Evolutionary conservation across 2,888 invertebrate genomes (phyloP).

Genomic region (Koerneria pararmatus): DNA sequence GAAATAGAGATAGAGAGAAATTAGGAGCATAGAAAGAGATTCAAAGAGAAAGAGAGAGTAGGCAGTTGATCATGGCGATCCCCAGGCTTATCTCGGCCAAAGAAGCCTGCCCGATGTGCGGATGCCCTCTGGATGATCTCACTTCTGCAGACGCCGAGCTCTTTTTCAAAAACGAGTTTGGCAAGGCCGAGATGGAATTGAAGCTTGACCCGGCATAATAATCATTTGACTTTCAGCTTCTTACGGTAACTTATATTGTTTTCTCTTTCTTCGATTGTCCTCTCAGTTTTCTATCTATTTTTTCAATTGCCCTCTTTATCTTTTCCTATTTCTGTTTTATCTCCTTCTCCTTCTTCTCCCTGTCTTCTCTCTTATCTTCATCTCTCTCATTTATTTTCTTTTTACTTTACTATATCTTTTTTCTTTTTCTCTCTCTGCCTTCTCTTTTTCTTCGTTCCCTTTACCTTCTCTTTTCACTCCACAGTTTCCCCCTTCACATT

Average conservation of each 20-base stretch:
- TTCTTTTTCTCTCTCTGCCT: conserved; percentile 11
- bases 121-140: not conserved
- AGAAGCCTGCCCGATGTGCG: conserved; percentile 11
- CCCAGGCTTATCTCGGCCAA: not conserved
- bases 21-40: not conserved
- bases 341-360: conserved; percentile 23
- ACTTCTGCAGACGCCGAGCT: not conserved
- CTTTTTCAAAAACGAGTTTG: not conserved
- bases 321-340: conserved; percentile 15
- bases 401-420: not conserved
- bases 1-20: too few species aligned
- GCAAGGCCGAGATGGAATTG: too few species aligned
- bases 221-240: not conserved
- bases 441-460: conserved; percentile 7
- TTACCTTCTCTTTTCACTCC: conserved; percentile 2
- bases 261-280: not conserved
- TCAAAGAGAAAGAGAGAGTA: not conserved
- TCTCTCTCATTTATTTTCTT: conserved; percentile 14
- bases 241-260: conserved; percentile 16
- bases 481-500: conserved; percentile 10
- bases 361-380: conserved; percentile 8
- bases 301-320: conserved; percentile 4
- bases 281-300: conserved; percentile 11
- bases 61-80: not conserved
- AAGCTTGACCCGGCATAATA: too few species aligned